Percentiles rank a stretch among this genome's conserved stretches.
Evolutionary conservation across 2,797 vertebrate species (phyloP).

Genomic region (Hafferia zeledoni): DNA sequence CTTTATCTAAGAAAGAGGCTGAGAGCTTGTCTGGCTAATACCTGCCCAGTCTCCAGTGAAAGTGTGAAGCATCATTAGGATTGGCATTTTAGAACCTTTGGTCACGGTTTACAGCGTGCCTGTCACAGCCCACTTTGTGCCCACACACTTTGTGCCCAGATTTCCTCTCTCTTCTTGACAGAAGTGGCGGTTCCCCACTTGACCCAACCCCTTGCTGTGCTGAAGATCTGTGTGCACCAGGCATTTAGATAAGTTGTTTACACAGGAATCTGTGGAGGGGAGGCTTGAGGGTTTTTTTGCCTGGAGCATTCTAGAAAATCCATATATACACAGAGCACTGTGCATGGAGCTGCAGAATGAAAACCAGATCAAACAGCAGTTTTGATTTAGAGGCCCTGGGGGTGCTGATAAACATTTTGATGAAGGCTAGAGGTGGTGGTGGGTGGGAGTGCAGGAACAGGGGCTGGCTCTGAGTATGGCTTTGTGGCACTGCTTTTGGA

Average conservation of each 20-base stretch:
- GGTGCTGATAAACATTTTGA: neutral
- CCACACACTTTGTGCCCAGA: neutral
- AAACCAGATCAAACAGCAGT: neutral
- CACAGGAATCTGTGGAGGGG: neutral
- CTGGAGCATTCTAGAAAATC: conserved; percentile 3
- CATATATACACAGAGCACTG: neutral
- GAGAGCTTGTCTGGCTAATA: neutral
- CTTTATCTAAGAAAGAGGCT: neutral
- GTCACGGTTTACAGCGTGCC: neutral
- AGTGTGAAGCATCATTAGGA: neutral
- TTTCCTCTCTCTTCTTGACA: neutral
- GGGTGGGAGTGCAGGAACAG: neutral
- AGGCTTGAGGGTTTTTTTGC: neutral
- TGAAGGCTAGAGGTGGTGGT: neutral
- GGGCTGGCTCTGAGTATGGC: neutral
- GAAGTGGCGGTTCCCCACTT: neutral
- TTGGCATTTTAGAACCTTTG: neutral
- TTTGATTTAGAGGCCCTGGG: neutral
- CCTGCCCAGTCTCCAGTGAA: neutral
- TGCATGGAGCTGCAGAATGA: neutral
- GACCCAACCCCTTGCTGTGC: neutral
- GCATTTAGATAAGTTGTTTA: neutral
- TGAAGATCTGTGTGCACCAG: neutral
- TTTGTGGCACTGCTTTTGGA: neutral
- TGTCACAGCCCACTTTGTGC: neutral